Base-by-base conservation (phyloP, 1,140 invertebrate genomes). In the Heliconius hewitsoni region DNA sequence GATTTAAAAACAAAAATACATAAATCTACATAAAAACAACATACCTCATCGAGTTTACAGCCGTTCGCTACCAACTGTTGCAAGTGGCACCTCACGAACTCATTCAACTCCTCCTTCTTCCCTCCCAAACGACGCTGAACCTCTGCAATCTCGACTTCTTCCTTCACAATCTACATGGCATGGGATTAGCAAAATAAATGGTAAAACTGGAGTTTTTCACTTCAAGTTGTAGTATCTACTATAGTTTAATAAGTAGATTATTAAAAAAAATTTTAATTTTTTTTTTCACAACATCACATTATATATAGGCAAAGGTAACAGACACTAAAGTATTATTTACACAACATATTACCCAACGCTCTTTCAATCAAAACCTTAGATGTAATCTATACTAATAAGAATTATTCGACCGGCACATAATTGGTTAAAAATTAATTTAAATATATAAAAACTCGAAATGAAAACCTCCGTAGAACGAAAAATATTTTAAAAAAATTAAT, bases 91-190 rank as follows among this genome's bases (percentile, higher is more conserved):
- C 89, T 91, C 83, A 96, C 90, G 85, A 95, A 95, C 79, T 95
- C 91, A 70, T 95, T 95, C 82, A 95, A 92, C 86, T 95, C 93
- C 70, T 90, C 89, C 85, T 94, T 93, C 89, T 95, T 96, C 81
- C 89, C 93, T 81, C 93, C 94, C 83, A 96, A 84, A 85, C 94
- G 91, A 39, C 86, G 88, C 83, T 95, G 94, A 84, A 96, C 89
- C 79, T 94, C 94, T 77, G 92, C 91, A 90, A 95, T 94, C 87
- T 94, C 93, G 85, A 90, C 90, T 90, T 95, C 95, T 89, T 96
- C 95, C 85, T 95, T 94, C 91, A 95, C 95, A 90, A 96, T 96
- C 96, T 96, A 96, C 87, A 93, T 88, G 90, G 83, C 73, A 84
- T 89, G 93, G 87, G 91, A 87, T 84, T 82, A 85, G 88, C 90